Evolutionary conservation across 2,113 vertebrate species (phyloP), one percentile per base, ranked within the genome.

Genomic region (Larimichthys polyactis): DNA sequence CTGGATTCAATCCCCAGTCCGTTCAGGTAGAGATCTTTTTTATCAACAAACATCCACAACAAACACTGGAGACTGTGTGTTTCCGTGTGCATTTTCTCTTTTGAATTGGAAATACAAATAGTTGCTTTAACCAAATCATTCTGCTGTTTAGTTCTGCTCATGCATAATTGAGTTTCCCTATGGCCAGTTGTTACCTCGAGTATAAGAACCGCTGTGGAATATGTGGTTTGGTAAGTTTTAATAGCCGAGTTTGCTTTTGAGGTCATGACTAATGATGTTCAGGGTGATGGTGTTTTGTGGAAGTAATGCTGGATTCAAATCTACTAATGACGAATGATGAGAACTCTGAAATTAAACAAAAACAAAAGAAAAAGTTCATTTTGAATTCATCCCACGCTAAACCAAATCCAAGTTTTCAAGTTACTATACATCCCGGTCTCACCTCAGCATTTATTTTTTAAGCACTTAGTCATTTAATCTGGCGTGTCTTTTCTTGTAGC

Each of bases 211-310:
- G 3, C 36, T 36, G 66, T 78, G 64, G 72, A 75, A 32, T 49
- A 63, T 82, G 77, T 69, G 69, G 55, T 87, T 83, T 79, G 71
- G n/a, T 62, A 24, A 67, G 57, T 48, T 78, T 81, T 74, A 78
- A 76, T 80, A 71, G 65, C 66, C 0, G 29, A 64, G 46, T 64
- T 79, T 59, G 55, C 70, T 88, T 71, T 68, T 52, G 40, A 74
- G 64, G 51, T 86, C 64, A n/a, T 68, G 58, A 24, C 55, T 76
- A 80, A 81, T 55, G 29, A 62, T 77, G 60, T 62, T 86, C 59
- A 72, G 48, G 64, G 71, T 57, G 64, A 48, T 79, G 57, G 36
- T 55, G 71, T 82, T 40, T 75, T 80, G 72, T 81, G 66, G 24
- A 60, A 85, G 75, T 62, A 22, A 80, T 69, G 48, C 60, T 62